Conservation (phyloP, 2,113 vertebrate genomes). For the Sterna hirundo region DNA sequence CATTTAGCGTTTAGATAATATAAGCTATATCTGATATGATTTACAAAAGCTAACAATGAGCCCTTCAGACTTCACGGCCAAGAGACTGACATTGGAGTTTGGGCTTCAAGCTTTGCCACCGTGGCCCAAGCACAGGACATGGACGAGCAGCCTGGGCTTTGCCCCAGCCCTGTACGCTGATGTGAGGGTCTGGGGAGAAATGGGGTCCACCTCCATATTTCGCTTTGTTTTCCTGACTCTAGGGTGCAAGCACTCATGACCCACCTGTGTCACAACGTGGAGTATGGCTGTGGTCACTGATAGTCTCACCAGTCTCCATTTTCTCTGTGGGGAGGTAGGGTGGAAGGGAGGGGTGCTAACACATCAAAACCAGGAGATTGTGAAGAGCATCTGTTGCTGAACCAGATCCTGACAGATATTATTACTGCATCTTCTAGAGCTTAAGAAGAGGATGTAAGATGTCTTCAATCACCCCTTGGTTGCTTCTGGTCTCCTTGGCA, state of each 20-base stretch:
- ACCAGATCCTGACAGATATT: neutral
- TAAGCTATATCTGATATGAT: neutral
- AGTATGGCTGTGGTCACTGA: accelerated
- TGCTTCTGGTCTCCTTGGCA: neutral
- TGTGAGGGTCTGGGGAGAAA: neutral
- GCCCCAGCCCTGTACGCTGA: neutral
- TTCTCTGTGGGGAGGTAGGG: neutral
- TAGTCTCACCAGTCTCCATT: neutral
- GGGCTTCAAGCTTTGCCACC: neutral
- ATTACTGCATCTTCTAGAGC: neutral
- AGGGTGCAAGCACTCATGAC: neutral
- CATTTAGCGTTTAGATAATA: neutral
- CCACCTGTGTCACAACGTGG: neutral
- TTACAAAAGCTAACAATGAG: neutral
- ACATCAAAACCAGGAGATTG: neutral
- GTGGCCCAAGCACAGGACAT: neutral
- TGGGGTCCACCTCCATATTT: neutral
- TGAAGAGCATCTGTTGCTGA: neutral
- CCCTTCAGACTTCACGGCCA: neutral
- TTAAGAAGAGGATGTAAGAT: neutral
- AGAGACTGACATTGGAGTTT: neutral
- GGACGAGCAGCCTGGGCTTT: neutral
- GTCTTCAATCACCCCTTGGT: no score
- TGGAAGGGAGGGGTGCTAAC: neutral
- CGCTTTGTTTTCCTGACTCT: neutral